Evolutionary conservation across 1,140 invertebrate species (phyloP).

Genomic region (Diuraphis noxia): DNA sequence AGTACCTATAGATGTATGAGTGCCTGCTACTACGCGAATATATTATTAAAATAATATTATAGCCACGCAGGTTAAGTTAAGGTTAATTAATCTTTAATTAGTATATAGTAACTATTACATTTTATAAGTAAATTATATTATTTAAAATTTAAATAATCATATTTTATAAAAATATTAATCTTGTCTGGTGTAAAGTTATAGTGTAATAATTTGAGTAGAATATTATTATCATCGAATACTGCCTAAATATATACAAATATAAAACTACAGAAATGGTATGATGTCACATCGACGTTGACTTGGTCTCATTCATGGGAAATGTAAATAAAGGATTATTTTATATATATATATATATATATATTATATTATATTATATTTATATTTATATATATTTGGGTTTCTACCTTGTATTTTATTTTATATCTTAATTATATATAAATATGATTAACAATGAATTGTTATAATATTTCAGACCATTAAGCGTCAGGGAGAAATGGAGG

Average conservation of each 20-base stretch:
- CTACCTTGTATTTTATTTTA: too few relatives aligned
- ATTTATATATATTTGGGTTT: too few relatives aligned
- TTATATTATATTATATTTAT: too few relatives aligned
- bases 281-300: neutral
- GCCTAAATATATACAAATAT: too few relatives aligned
- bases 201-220: neutral
- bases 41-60: neutral
- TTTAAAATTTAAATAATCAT: too few relatives aligned
- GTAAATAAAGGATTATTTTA: neutral
- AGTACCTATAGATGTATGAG: neutral
- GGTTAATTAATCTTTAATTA: neutral
- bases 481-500: too few relatives aligned
- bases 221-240: neutral
- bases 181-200: too few relatives aligned
- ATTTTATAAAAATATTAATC: neutral
- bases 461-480: too few relatives aligned
- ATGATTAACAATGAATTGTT: too few relatives aligned
- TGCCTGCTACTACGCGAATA: neutral
- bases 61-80: neutral
- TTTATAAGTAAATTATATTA: neutral
- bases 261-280: too few relatives aligned
- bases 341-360: too few relatives aligned
- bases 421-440: too few relatives aligned
- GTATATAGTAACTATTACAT: neutral
- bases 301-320: neutral